phyloP scores from a whole-genome alignment of 2,113 vertebrate species.

The Lonchura striata region DNA sequence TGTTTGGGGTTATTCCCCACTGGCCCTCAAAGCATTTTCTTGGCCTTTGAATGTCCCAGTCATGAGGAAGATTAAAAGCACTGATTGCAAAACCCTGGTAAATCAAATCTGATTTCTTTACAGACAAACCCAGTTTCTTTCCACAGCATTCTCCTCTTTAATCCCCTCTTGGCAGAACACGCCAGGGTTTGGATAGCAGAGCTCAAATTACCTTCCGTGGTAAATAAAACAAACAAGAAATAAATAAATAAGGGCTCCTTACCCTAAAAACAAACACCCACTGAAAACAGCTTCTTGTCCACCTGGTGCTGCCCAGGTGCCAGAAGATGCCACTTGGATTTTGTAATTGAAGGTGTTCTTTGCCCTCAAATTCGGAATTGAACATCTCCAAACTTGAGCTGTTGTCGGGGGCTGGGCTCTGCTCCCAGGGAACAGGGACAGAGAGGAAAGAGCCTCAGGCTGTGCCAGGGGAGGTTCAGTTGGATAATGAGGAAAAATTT shows the following conservation, averaged over 20 bases:
- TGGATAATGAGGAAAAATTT: not conserved
- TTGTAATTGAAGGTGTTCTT: not conserved
- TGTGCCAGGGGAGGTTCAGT: not conserved
- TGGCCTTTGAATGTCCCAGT: constrained; percentile 10
- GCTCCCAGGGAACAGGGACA: not conserved
- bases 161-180: constrained; percentile 78
- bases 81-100: constrained; percentile 66
- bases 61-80: constrained; percentile 65
- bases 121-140: constrained; percentile 69
- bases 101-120: constrained; percentile 52
- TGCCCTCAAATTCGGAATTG: not conserved
- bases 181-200: constrained; percentile 55
- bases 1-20: not conserved
- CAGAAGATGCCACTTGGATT: constrained; percentile 6
- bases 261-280: constrained; percentile 71
- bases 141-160: constrained; percentile 64
- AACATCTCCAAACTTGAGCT: not conserved
- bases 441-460: not conserved
- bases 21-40: not conserved
- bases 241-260: constrained; percentile 55
- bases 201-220: constrained; percentile 72
- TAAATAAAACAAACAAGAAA: constrained; percentile 74
- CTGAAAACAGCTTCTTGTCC: constrained; percentile 1
- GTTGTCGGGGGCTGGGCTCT: not conserved
- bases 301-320: constrained; percentile 1